phyloP scores from a whole-genome alignment of 1,140 invertebrate species.

The Drosophila simulans region DNA sequence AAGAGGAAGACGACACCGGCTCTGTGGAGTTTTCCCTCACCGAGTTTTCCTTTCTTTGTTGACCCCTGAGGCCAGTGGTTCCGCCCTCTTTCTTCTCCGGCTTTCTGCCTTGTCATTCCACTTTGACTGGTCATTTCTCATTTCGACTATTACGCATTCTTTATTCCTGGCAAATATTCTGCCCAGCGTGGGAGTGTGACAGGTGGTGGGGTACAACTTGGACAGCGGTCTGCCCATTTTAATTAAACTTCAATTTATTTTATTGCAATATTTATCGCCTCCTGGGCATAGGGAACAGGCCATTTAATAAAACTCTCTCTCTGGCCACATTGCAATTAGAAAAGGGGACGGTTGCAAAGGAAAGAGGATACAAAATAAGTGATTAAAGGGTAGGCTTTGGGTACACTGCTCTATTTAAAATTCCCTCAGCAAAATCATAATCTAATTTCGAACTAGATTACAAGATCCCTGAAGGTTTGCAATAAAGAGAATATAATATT shows the following conservation, averaged over 20 bases:
- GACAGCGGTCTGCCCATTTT: conserved; percentile 45
- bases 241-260: conserved; percentile 80
- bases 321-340: conserved; percentile 10
- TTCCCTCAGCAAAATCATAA: background rate
- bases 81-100: background rate
- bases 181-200: conserved; percentile 11
- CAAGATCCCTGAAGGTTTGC: background rate
- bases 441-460: background rate
- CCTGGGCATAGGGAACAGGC: conserved; percentile 24
- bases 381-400: background rate
- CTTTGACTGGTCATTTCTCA: conserved; percentile 73
- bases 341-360: conserved; percentile 8
- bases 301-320: conserved; percentile 40
- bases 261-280: conserved; percentile 75
- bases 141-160: conserved; percentile 67
- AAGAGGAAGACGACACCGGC: conserved; percentile 24
- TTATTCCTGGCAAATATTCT: conserved; percentile 28
- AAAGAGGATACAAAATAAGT: background rate
- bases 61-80: conserved; percentile 41
- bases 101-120: conserved; percentile 59
- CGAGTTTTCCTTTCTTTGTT: conserved; percentile 29
- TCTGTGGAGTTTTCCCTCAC: conserved; percentile 4
- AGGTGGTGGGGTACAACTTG: background rate
- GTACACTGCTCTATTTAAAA: background rate
- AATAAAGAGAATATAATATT: background rate